A percentile compares a stretch with the other conserved stretches of the same genome.
Evolutionary conservation across 1,140 invertebrate genomes (phyloP).

Genomic region (Spodoptera frugiperda): DNA sequence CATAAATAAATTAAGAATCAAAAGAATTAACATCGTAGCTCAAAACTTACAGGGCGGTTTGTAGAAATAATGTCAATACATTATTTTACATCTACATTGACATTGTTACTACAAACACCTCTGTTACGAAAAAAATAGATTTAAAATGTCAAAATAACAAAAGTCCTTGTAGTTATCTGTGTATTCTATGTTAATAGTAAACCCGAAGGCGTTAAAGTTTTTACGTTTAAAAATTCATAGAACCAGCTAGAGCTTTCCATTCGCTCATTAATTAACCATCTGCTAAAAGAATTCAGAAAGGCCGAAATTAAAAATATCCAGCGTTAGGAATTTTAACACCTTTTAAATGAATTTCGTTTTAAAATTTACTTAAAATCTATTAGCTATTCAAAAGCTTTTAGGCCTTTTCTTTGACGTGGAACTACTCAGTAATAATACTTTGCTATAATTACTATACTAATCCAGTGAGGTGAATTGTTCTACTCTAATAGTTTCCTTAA

Average conservation of each 20-base stretch:
- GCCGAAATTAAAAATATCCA: background rate
- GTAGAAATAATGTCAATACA: too few relatives aligned
- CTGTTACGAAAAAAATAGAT: too few relatives aligned
- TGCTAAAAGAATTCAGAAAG: background rate
- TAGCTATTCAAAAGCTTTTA: background rate
- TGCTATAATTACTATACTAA: background rate
- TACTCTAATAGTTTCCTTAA: too few relatives aligned
- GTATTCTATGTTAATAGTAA: background rate
- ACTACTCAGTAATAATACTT: background rate
- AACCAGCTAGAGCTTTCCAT: background rate
- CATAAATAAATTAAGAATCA: too few relatives aligned
- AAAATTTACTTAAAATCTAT: background rate
- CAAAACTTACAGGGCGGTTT: too few relatives aligned
- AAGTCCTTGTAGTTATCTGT: too few relatives aligned
- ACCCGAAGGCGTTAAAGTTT: background rate
- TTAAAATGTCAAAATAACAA: too few relatives aligned
- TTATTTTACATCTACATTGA: too few relatives aligned
- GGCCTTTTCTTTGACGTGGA: too few relatives aligned
- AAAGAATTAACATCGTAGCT: too few relatives aligned
- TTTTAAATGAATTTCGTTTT: constrained; percentile 4
- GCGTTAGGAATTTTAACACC: background rate
- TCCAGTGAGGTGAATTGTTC: too few relatives aligned
- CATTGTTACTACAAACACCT: too few relatives aligned
- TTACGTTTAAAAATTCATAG: background rate
- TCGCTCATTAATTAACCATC: background rate